Conservation (phyloP, 2,113 vertebrate species). For the Eubucco bourcierii region DNA sequence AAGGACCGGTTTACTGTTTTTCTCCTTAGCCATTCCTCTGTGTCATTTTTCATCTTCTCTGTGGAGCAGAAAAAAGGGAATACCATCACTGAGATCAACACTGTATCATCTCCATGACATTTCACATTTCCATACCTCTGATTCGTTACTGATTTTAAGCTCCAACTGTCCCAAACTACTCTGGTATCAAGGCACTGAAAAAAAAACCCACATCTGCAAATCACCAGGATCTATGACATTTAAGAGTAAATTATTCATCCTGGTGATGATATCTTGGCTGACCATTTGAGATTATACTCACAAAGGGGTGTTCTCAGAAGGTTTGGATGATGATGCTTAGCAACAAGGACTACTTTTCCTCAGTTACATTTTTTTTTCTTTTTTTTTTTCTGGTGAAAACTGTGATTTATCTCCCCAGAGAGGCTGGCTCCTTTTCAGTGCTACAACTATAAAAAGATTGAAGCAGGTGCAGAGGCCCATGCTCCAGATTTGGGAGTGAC, state of each 20-base stretch:
- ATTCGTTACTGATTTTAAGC: not conserved
- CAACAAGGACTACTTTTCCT: not conserved
- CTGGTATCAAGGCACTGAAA: not conserved
- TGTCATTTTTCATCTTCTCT: not conserved
- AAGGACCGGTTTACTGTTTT: not conserved
- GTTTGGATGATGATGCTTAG: not conserved
- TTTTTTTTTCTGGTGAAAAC: not conserved
- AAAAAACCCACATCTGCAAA: constrained; percentile 13
- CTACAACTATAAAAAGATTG: not conserved
- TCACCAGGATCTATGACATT: not conserved
- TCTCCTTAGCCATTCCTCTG: not conserved
- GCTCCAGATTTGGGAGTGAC: constrained; percentile 12
- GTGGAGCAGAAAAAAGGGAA: not conserved
- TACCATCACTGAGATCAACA: not conserved
- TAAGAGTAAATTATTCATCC: not conserved
- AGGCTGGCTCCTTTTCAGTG: not conserved
- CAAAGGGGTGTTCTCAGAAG: not conserved
- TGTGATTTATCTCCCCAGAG: not conserved
- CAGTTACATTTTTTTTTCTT: no score
- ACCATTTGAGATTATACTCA: not conserved
- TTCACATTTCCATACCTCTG: not conserved
- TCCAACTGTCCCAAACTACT: not conserved
- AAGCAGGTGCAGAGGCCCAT: constrained; percentile 43
- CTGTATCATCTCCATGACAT: not conserved
- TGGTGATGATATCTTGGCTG: not conserved